These are phyloP conservation scores for Sepioteuthis lessoniana DNA, from an alignment of 2,888 invertebrate genomes.

Conservation along the genomic window DNA sequence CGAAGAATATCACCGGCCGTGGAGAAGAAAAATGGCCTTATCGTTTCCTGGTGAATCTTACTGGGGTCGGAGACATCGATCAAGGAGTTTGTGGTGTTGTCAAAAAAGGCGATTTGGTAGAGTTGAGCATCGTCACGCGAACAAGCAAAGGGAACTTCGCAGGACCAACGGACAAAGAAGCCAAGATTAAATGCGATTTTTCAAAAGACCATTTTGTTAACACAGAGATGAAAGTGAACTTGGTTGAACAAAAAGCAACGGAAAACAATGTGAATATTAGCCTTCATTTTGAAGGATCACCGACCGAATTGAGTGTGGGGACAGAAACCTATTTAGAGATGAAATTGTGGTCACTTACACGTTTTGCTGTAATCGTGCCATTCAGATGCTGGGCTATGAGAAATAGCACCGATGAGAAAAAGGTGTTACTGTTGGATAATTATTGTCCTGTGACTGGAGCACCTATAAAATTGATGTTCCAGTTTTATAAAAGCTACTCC, in stretches of 20 bases:
- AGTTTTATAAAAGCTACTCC: background rate
- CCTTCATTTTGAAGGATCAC: background rate
- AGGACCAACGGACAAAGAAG: background rate
- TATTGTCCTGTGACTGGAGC: background rate
- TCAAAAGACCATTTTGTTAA: background rate
- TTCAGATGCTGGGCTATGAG: background rate
- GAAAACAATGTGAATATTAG: background rate
- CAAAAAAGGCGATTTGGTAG: background rate
- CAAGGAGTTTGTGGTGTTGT: background rate
- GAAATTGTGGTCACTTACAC: background rate
- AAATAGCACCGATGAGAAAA: background rate
- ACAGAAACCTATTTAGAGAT: background rate
- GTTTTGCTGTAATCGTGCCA: background rate
- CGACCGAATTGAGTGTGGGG: background rate
- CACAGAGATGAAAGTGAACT: background rate
- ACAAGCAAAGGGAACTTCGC: background rate
- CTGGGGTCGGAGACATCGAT: background rate
- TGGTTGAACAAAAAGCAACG: background rate
- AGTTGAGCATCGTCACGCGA: background rate
- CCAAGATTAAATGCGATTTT: background rate
- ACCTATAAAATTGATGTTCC: background rate
- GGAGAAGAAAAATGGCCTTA: background rate
- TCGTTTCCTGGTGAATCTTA: background rate
- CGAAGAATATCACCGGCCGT: background rate
- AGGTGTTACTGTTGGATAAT: background rate